Percentiles rank a stretch among this genome's conserved stretches.
phyloP scores from a whole-genome alignment of 2,113 vertebrate species.

The Charadrius vociferus region DNA sequence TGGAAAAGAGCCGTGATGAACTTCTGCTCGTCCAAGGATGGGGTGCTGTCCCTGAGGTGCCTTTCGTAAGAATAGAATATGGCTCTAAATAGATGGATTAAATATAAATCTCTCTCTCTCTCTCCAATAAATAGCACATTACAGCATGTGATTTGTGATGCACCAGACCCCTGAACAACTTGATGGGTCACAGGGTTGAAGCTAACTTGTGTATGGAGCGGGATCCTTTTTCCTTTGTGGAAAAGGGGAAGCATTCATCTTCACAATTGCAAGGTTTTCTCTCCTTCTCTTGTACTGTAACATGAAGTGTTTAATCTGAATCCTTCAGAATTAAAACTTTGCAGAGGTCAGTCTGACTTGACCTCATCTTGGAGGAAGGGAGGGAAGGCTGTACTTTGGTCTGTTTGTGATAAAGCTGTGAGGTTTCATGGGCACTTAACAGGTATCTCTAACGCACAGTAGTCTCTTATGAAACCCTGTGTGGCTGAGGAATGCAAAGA shows the following conservation, averaged over 20 bases:
- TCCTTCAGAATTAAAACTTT: not conserved
- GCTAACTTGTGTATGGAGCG: not conserved
- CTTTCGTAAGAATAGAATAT: not conserved
- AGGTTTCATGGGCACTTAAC: not conserved
- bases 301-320: not conserved
- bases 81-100: not conserved
- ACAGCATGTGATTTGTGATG: not conserved
- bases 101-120: not conserved
- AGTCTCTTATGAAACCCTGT: not conserved
- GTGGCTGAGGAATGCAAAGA: not conserved
- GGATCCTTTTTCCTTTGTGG: not conserved
- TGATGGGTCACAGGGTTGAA: not conserved
- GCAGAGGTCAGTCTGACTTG: not conserved
- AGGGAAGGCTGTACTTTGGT: not conserved
- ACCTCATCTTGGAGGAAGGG: not conserved
- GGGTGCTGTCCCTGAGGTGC: not conserved
- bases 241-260: not conserved
- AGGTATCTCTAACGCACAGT: too few relatives aligned
- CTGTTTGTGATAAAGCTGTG: not conserved
- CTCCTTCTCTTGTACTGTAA: too few relatives aligned
- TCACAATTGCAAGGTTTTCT: not conserved
- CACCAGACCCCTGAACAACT: accelerated
- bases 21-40: not conserved
- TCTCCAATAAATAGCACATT: not conserved
- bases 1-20: not conserved